Percentiles rank a stretch among this genome's conserved stretches.
Conservation (phyloP, 2,888 invertebrate genomes). For the Cartodere bifasciata region DNA sequence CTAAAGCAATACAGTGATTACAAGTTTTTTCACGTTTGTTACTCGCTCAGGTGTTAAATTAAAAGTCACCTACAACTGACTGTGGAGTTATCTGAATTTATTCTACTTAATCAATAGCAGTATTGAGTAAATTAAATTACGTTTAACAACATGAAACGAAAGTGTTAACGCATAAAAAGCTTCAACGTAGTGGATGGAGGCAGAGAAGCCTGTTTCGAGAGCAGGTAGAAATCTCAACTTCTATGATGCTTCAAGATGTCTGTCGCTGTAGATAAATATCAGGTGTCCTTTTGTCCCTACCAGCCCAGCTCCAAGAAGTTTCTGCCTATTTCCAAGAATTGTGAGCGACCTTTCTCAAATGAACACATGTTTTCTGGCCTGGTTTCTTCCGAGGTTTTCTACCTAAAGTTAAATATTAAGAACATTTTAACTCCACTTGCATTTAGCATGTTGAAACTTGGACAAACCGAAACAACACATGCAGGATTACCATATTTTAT, state of each 20-base stretch:
- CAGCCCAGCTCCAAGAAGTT: slow-evolving; percentile 28
- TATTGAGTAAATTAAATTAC: no score
- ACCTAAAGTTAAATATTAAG: slow-evolving; percentile 10
- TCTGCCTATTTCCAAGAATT: slow-evolving; percentile 27
- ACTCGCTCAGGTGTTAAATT: slow-evolving; percentile 26
- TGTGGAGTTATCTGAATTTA: no score
- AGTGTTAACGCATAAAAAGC: background rate
- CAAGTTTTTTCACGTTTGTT: no score
- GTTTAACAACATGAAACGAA: no score
- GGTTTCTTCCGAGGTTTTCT: slow-evolving; percentile 2
- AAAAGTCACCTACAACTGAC: slow-evolving; percentile 26
- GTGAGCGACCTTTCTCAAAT: slow-evolving; percentile 17
- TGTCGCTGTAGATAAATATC: slow-evolving; percentile 15
- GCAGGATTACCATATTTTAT: no score
- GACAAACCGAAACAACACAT: no score
- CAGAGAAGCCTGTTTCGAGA: background rate
- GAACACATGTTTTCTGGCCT: slow-evolving; percentile 5
- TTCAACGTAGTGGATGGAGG: background rate
- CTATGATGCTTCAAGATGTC: background rate
- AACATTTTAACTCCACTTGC: background rate
- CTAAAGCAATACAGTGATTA: no score
- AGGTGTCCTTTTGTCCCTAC: slow-evolving; percentile 21
- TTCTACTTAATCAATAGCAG: no score
- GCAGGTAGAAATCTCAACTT: background rate
- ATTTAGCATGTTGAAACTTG: background rate